These are phyloP conservation scores for Suncus etruscus DNA, from an alignment of 2,113 vertebrate genomes.

Conservation along the genomic window DNA sequence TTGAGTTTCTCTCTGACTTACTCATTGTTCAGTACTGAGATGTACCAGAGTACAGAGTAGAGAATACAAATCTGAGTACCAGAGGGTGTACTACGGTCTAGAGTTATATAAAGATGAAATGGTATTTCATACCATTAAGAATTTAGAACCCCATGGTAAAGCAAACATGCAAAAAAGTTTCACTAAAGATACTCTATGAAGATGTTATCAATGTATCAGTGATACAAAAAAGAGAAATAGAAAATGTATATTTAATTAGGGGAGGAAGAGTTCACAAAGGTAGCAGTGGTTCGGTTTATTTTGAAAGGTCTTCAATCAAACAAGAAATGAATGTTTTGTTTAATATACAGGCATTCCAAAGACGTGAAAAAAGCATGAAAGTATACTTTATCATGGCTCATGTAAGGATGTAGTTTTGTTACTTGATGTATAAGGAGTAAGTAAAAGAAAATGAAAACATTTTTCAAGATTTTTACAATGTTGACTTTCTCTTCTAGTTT, in stretches of 20 bases:
- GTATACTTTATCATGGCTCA: not conserved
- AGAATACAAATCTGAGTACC: not conserved
- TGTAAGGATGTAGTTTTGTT: not conserved
- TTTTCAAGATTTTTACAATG: conserved; percentile 22
- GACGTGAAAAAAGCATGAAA: not conserved
- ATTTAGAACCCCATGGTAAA: not conserved
- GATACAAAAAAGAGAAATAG: not conserved
- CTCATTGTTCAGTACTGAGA: too few species aligned
- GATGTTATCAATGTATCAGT: not conserved
- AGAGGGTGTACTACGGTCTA: not conserved
- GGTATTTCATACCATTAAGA: not conserved
- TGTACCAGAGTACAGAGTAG: too few species aligned
- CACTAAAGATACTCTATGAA: not conserved
- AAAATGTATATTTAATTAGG: not conserved
- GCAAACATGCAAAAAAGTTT: conserved; percentile 13
- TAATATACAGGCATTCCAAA: not conserved
- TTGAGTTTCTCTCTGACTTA: too few species aligned
- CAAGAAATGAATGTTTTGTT: not conserved
- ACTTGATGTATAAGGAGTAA: conserved; percentile 4
- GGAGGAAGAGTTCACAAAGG: conserved; percentile 32
- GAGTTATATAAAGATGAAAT: conserved; percentile 9
- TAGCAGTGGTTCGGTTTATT: not conserved
- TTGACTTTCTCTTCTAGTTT: not conserved
- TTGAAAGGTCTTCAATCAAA: not conserved
- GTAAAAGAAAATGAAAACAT: not conserved